Conservation (phyloP, 1,140 invertebrate species). For the Rhyzopertha dominica region DNA sequence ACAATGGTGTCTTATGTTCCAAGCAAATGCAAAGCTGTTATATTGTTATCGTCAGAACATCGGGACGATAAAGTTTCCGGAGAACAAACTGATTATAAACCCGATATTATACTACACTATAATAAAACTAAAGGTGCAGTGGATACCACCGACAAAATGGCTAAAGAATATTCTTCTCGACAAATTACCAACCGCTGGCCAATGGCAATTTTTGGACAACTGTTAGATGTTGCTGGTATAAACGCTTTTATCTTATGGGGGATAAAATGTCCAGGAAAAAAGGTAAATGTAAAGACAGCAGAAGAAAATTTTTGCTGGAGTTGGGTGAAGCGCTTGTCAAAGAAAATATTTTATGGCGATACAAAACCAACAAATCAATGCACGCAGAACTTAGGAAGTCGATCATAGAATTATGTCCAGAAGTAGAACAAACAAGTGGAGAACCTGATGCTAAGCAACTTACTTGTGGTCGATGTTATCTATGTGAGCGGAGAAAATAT, state of each 20-base stretch:
- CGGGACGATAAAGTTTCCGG: conserved; percentile 17
- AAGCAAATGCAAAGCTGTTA: conserved; percentile 19
- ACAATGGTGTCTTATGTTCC: conserved; percentile 18
- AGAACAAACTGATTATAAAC: conserved; percentile 20
- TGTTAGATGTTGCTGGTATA: conserved; percentile 26
- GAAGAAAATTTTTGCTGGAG: conserved; percentile 18
- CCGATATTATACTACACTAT: conserved; percentile 23
- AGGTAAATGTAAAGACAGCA: conserved; percentile 10
- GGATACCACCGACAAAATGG: conserved; percentile 21
- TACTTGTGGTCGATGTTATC: no score
- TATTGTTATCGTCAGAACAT: conserved; percentile 22
- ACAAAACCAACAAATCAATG: no score
- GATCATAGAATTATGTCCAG: no score
- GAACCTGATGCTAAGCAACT: no score
- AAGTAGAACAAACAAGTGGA: no score
- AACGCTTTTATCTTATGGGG: conserved; percentile 18
- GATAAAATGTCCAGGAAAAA: conserved; percentile 11
- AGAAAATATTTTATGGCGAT: conserved; percentile 15
- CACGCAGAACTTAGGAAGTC: no score
- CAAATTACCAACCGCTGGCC: conserved; percentile 36
- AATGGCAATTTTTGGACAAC: conserved; percentile 30
- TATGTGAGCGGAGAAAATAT: no score
- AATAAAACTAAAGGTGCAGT: conserved; percentile 29
- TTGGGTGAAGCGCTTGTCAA: conserved; percentile 13
- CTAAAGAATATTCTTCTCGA: conserved; percentile 17